Evolutionary conservation across 2,888 invertebrate genomes (phyloP).

Genomic region (Encarsia formosa): DNA sequence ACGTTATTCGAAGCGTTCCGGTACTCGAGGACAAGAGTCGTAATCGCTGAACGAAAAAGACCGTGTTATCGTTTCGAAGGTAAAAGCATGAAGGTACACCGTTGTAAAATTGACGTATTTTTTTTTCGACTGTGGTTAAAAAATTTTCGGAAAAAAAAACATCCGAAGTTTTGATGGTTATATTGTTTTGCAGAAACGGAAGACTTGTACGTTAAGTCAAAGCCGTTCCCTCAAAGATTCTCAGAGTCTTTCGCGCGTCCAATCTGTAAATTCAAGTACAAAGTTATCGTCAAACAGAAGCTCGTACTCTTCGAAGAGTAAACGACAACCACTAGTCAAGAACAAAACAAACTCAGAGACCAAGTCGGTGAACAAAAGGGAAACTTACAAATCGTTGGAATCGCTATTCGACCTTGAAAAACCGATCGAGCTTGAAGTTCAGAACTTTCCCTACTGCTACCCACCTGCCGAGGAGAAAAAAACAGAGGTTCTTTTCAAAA

Average conservation of each 20-base stretch:
- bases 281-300: background rate
- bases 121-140: no score
- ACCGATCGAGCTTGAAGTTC: conserved; percentile 27
- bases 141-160: no score
- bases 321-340: conserved; percentile 12
- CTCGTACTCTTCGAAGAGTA: conserved; percentile 13
- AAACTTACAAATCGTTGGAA: conserved; percentile 40
- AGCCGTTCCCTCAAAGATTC: background rate
- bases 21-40: no score
- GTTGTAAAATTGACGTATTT: no score
- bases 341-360: no score
- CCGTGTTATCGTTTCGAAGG: conserved; percentile 23
- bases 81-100: conserved; percentile 28
- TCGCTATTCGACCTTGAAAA: conserved; percentile 42
- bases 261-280: no score
- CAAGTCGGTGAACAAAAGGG: no score
- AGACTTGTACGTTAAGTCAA: conserved; percentile 17
- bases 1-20: conserved; percentile 5
- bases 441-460: no score
- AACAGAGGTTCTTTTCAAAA: no score
- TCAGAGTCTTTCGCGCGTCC: conserved; percentile 2
- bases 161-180: no score
- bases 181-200: conserved; percentile 7
- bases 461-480: background rate
- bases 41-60: background rate